These are phyloP conservation scores for Xestia rhomboidea DNA, from an alignment of 2,888 invertebrate genomes.

Conservation along the genomic window DNA sequence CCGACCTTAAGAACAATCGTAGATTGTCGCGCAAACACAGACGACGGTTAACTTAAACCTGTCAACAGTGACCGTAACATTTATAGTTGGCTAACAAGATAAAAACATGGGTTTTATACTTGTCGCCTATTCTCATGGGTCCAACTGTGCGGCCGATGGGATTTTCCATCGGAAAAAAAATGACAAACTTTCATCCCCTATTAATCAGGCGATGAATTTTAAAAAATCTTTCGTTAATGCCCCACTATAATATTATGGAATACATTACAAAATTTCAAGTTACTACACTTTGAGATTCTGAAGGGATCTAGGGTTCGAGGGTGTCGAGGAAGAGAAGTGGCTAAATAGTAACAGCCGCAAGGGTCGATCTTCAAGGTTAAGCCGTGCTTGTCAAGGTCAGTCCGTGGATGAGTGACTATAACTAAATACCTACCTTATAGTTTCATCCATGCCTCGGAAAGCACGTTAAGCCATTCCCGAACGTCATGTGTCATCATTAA, in stretches of 20 bases:
- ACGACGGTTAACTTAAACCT: slow-evolving; percentile 1
- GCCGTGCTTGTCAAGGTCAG: not conserved
- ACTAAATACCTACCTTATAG: too few relatives aligned
- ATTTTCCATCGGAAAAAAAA: not conserved
- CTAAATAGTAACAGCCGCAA: not conserved
- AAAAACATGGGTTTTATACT: slow-evolving; percentile 13
- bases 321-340: not conserved
- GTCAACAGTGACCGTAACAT: slow-evolving; percentile 19
- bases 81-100: slow-evolving; percentile 13
- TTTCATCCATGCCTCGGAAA: too few relatives aligned
- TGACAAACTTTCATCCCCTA: not conserved
- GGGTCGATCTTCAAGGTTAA: not conserved
- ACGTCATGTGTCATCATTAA: not conserved
- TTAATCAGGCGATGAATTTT: not conserved
- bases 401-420: not conserved
- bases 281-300: not conserved
- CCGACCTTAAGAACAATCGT: slow-evolving; percentile 9
- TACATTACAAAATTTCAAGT: not conserved
- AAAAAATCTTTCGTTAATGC: not conserved
- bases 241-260: not conserved
- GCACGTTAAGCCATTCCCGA: not conserved
- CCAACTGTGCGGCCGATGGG: not conserved
- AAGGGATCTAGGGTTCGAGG: not conserved
- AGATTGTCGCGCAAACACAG: slow-evolving; percentile 23
- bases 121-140: not conserved